Evolutionary conservation across 1,140 invertebrate genomes (phyloP).

Genomic region (Pteromalus puparum): DNA sequence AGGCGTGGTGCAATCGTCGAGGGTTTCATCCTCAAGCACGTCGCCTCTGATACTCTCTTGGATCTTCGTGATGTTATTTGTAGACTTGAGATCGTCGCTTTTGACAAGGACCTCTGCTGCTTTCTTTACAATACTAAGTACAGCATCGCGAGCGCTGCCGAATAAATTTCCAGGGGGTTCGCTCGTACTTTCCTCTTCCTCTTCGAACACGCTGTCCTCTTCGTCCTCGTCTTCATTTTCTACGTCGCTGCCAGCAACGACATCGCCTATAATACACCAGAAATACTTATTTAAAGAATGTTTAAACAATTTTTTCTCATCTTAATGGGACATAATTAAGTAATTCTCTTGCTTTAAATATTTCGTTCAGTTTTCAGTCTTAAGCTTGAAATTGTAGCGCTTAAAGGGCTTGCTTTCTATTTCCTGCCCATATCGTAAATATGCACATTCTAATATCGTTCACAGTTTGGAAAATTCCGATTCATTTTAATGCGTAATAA

Average conservation of each 20-base stretch:
- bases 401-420: too few species aligned
- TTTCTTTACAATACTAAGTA: slow-evolving; percentile 92
- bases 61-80: slow-evolving; percentile 75
- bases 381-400: too few species aligned
- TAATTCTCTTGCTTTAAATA: too few species aligned
- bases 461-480: too few species aligned
- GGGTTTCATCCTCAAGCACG: slow-evolving; percentile 58
- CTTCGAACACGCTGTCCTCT: slow-evolving; percentile 76
- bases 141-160: slow-evolving; percentile 88
- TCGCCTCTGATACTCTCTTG: slow-evolving; percentile 61
- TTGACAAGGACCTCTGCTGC: slow-evolving; percentile 88
- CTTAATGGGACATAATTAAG: too few species aligned
- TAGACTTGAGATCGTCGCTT: slow-evolving; percentile 76
- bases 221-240: slow-evolving; percentile 79
- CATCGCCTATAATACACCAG: slow-evolving; percentile 33
- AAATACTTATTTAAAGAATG: not conserved
- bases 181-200: slow-evolving; percentile 68
- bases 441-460: too few species aligned
- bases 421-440: too few species aligned
- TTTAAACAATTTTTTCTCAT: too few species aligned
- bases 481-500: too few species aligned
- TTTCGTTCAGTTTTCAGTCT: too few species aligned
- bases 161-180: slow-evolving; percentile 81
- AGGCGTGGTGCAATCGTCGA: slow-evolving; percentile 77
- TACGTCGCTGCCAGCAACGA: slow-evolving; percentile 54